A percentile compares a stretch with the other conserved stretches of the same genome.
Conservation (phyloP, 1,140 invertebrate genomes). For the Drosophila athabasca region DNA sequence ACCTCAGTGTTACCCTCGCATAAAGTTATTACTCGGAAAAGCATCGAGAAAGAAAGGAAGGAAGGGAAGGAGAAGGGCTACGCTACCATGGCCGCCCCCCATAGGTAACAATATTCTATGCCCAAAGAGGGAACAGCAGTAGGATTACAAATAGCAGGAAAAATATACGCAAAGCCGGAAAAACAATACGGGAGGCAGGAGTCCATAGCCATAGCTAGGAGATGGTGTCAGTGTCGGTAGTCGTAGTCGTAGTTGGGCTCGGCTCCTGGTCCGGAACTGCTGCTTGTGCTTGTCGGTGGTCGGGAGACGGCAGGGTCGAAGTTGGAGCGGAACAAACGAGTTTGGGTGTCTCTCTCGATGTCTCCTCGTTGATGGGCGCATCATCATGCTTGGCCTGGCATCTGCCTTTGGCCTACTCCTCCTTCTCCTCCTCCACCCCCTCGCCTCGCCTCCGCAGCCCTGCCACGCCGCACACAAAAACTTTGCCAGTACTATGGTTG, state of each 20-base stretch:
- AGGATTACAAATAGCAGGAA: constrained; percentile 62
- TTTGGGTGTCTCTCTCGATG: constrained; percentile 36
- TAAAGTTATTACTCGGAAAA: constrained; percentile 58
- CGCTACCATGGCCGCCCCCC: constrained; percentile 15
- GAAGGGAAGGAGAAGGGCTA: not conserved
- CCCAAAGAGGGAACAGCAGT: constrained; percentile 2
- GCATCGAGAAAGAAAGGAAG: not conserved
- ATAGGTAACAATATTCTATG: constrained; percentile 48
- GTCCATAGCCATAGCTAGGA: not conserved
- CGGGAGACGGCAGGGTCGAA: not conserved
- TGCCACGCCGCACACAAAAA: not conserved
- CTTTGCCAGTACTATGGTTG: constrained; percentile 7
- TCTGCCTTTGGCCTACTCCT: not conserved
- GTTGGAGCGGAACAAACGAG: constrained; percentile 50
- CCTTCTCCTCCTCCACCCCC: too few relatives aligned
- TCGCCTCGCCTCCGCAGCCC: not conserved
- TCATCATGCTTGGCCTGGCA: constrained; percentile 36
- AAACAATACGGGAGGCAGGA: not conserved
- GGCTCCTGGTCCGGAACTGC: too few relatives aligned
- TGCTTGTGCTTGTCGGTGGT: not conserved
- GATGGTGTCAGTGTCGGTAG: too few relatives aligned
- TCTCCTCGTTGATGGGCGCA: constrained; percentile 38
- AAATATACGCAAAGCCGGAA: constrained; percentile 39
- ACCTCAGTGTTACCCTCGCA: constrained; percentile 45
- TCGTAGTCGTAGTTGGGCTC: too few relatives aligned